Base-by-base conservation (phyloP, 1,140 invertebrate species). In the Psilanteris sp. region DNA sequence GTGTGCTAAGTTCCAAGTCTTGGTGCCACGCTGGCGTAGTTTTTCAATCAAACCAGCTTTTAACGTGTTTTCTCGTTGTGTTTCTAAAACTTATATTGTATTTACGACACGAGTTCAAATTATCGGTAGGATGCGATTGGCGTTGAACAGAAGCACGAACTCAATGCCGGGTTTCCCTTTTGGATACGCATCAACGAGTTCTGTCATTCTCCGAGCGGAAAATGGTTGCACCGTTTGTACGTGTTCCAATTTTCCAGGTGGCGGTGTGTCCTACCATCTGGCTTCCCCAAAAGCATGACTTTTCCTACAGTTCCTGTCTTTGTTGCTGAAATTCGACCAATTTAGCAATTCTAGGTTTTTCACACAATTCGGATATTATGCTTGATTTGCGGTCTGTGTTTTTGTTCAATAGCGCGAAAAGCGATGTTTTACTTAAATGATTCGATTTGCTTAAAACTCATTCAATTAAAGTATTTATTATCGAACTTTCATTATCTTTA, bases 171-270 rank as follows among this genome's bases (percentile, higher is more conserved):
- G 62, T 52, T 70, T 70, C 50, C 73, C 61, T 34, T 74, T 67
- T 52, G 66, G 66, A 50, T 61, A 70, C 64, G 73, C 73, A 71
- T 71, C 59, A 55, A 13, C 50, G 61, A 57, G 62, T 68, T 57
- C 67, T 55, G 64, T 64, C 73, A 76, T 76, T 72, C 61, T 66
- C 62, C 10, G 50, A 70, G 64, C 64, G 64, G 73, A 70, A 76
- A 70, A 70, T 76, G 59, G 57, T 39, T 27, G 62, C 8, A 36
- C 55, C 62, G 62, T 68, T 48, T 75, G 72, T 68, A 76, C 72
- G 64, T 70, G 72, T 76, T 76, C 64, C 64, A 76, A 68, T 76
- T 76, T 76, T 57, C 48, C 73, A 76, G 64, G 70, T 64, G 50
- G 41, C 34, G 34, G 32, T 68, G 20, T 70, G 64, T 70, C 59